Evolutionary conservation across 2,888 invertebrate species (phyloP).

Genomic region (Onchidella celtica): DNA sequence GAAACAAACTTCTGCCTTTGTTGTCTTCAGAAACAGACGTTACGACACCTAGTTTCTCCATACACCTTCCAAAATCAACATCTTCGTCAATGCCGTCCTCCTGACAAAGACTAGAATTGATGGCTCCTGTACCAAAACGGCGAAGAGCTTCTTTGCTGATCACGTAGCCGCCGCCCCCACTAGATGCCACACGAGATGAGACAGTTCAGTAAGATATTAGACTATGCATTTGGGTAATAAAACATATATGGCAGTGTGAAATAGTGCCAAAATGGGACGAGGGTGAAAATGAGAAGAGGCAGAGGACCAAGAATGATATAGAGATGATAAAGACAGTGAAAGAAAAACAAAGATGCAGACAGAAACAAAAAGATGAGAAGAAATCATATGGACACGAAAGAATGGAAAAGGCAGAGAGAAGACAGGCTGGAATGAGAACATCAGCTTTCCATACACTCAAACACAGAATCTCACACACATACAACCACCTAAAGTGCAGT

Average conservation of each 20-base stretch:
- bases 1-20: constrained; percentile 69
- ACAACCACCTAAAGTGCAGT: too few relatives aligned
- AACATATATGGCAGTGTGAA: not conserved
- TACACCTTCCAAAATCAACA: constrained; percentile 69
- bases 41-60: constrained; percentile 68
- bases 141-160: constrained; percentile 89
- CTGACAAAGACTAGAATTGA: constrained; percentile 48
- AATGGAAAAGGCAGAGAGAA: too few relatives aligned
- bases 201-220: not conserved
- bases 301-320: not conserved
- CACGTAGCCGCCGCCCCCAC: constrained; percentile 89
- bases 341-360: too few relatives aligned
- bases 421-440: too few relatives aligned
- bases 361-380: too few relatives aligned
- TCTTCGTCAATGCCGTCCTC: constrained; percentile 72
- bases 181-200: too few relatives aligned
- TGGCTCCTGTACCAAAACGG: constrained; percentile 82
- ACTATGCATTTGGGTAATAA: not conserved
- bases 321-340: not conserved
- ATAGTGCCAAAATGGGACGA: not conserved
- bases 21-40: constrained; percentile 67
- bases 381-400: too few relatives aligned
- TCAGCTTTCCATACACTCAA: too few relatives aligned
- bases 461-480: too few relatives aligned
- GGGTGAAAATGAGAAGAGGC: not conserved